These are phyloP conservation scores for Paramisgurnus dabryanus DNA, from an alignment of 2,113 vertebrate species.

Conservation along the genomic window DNA sequence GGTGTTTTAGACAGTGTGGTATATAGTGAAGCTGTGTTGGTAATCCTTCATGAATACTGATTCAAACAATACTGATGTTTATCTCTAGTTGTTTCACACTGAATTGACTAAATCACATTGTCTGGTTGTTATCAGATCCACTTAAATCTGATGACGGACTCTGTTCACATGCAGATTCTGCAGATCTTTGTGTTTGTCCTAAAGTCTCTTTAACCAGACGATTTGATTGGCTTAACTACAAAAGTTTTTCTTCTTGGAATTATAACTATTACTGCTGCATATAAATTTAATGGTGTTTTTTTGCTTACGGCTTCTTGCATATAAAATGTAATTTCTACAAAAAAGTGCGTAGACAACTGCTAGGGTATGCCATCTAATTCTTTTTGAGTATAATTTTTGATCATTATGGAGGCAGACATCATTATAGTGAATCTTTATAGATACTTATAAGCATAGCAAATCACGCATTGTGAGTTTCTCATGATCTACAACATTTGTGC, in stretches of 20 bases:
- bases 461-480: too few species aligned
- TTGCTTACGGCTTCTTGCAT: not conserved
- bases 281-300: not conserved
- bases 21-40: too few species aligned
- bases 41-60: too few species aligned
- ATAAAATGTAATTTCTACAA: not conserved
- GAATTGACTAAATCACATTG: constrained; percentile 30
- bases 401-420: too few species aligned
- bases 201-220: not conserved
- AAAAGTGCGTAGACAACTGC: too few species aligned
- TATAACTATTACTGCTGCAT: not conserved
- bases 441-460: too few species aligned
- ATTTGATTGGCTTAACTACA: constrained; percentile 5
- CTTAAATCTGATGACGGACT: constrained; percentile 9
- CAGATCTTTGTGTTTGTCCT: not conserved
- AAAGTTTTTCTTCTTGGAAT: not conserved
- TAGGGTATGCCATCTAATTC: too few species aligned
- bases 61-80: not conserved
- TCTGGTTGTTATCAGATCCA: not conserved
- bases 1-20: too few species aligned
- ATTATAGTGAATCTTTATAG: too few species aligned
- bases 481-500: too few species aligned
- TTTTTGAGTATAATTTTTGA: too few species aligned
- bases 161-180: constrained; percentile 10
- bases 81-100: not conserved